These are phyloP conservation scores for Thalassoma bifasciatum DNA, from an alignment of 2,113 vertebrate genomes.

Conservation along the genomic window DNA sequence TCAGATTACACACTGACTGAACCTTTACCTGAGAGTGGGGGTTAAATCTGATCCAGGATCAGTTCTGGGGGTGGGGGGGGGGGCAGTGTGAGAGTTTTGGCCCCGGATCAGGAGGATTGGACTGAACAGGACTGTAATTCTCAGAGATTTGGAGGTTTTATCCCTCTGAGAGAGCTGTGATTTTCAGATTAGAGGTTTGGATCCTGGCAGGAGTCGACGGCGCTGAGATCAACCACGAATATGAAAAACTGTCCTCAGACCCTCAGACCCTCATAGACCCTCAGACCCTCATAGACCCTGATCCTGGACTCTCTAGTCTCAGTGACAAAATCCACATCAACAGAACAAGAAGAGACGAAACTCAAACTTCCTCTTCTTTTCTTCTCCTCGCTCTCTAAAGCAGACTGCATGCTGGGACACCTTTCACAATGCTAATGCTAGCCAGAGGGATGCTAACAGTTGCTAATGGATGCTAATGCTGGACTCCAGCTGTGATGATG, in stretches of 20 bases:
- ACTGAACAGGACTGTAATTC: slow-evolving; percentile 5
- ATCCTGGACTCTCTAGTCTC: too few species aligned
- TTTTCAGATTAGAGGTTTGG: slow-evolving; percentile 16
- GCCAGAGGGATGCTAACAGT: too few species aligned
- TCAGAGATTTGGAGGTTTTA: slow-evolving; percentile 9
- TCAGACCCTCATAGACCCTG: too few species aligned
- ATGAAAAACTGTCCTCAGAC: background rate
- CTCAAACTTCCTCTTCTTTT: too few species aligned
- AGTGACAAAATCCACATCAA: too few species aligned
- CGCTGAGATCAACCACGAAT: background rate
- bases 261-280: too few species aligned
- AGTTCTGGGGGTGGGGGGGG: background rate
- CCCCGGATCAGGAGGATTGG: background rate
- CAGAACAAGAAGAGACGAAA: too few species aligned
- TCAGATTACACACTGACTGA: background rate
- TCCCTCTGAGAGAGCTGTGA: background rate
- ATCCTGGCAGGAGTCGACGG: background rate
- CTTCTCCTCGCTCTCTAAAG: too few species aligned
- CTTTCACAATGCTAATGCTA: too few species aligned
- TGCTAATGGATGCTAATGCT: too few species aligned
- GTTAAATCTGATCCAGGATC: slow-evolving; percentile 1
- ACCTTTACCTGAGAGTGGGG: background rate
- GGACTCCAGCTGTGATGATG: too few species aligned
- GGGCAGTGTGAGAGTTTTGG: background rate
- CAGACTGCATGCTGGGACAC: too few species aligned